These are phyloP conservation scores for Ataeniobius toweri DNA, from an alignment of 2,797 vertebrate species.

Conservation along the genomic window DNA sequence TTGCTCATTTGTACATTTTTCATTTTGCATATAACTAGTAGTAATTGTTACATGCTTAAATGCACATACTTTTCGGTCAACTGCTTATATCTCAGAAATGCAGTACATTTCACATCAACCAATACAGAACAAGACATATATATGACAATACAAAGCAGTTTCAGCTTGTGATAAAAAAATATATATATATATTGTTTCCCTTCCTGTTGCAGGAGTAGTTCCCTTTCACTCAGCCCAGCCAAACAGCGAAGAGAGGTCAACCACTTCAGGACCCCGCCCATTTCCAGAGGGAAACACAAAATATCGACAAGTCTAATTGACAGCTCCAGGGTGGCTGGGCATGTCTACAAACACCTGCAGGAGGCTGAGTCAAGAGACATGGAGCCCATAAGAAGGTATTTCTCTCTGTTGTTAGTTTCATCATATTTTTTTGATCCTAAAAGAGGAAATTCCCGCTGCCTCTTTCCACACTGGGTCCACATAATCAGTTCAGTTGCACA, in stretches of 20 bases:
- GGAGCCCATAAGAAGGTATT: constrained; percentile 74
- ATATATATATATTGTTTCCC: neutral
- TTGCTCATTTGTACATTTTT: constrained; percentile 23
- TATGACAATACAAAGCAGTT: neutral
- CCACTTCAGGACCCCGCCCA: constrained; percentile 77
- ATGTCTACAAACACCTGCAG: constrained; percentile 80
- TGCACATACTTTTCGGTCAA: neutral
- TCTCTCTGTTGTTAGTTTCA: constrained; percentile 19
- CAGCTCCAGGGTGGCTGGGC: constrained; percentile 65
- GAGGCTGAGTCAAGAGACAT: constrained; percentile 75
- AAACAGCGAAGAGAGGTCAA: constrained; percentile 63
- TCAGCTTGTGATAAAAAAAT: neutral
- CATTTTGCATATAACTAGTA: constrained; percentile 14
- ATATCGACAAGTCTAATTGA: constrained; percentile 64
- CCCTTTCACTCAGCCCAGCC: constrained; percentile 76
- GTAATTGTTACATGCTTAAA: constrained; percentile 4
- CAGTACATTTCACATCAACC: constrained; percentile 25
- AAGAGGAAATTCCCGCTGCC: constrained; percentile 18
- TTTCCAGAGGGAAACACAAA: constrained; percentile 75
- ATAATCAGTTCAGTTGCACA: constrained; percentile 15
- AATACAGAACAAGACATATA: constrained; percentile 7
- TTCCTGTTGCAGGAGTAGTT: constrained; percentile 72
- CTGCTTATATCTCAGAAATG: constrained; percentile 8
- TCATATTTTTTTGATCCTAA: constrained; percentile 15
- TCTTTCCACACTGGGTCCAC: constrained; percentile 14